These are phyloP conservation scores for Hafferia zeledoni DNA, from an alignment of 2,797 vertebrate species.

Conservation along the genomic window DNA sequence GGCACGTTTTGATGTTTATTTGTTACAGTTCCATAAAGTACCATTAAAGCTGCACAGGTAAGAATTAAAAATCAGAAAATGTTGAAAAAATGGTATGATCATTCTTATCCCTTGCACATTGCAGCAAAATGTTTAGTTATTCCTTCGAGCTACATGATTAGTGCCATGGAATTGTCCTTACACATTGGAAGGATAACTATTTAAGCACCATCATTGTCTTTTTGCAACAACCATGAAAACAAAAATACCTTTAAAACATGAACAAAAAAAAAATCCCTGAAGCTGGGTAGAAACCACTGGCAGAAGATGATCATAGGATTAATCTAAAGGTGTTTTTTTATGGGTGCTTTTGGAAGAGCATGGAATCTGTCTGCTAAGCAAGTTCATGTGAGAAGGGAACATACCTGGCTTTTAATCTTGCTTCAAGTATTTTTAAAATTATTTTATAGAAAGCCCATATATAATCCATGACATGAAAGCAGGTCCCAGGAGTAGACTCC, in stretches of 20 bases:
- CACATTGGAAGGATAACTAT: not conserved
- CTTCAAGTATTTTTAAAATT: not conserved
- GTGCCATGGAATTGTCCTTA: too few species aligned
- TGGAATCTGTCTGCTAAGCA: not conserved
- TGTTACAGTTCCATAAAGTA: not conserved
- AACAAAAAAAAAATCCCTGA: not conserved
- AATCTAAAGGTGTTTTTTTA: not conserved
- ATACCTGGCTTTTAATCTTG: not conserved
- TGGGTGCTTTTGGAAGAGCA: not conserved
- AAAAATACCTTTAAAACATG: not conserved
- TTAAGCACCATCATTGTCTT: not conserved
- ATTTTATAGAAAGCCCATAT: not conserved
- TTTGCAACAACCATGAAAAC: not conserved
- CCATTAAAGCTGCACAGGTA: not conserved
- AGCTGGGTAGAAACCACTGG: not conserved
- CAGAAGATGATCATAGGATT: not conserved
- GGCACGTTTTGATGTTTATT: not conserved
- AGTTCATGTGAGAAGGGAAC: not conserved
- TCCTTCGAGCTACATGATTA: not conserved
- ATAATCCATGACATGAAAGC: not conserved
- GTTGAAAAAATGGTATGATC: not conserved
- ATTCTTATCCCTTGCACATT: not conserved
- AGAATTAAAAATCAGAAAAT: not conserved
- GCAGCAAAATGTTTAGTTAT: not conserved
- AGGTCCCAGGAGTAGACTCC: not conserved